Evolutionary conservation across 2,113 vertebrate species (phyloP), one percentile per base, ranked within the genome.

Genomic region (Bathybates hornii): DNA sequence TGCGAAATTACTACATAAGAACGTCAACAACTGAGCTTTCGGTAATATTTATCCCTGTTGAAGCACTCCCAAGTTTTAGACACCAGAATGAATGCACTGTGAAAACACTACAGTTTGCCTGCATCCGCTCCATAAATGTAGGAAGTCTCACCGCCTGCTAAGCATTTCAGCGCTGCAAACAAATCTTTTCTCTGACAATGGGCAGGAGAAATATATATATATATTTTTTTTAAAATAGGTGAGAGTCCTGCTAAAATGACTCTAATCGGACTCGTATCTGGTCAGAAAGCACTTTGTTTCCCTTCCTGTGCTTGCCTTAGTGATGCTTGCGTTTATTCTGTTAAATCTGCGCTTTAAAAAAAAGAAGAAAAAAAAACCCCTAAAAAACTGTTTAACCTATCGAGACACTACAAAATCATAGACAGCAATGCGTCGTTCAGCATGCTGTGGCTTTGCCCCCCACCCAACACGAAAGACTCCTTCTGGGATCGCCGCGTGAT

Each of bases 251-350:
- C 86, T 81, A 86, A 84, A 84, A 82, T 82, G 52, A 90, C 82
- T 84, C 57, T 81, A 85, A 91, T 78, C 53, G 9, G 85, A 86
- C 87, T 84, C 56, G 61, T 90, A 86, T 84, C 82, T 89, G 91
- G 91, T 94, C 94, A 90, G 89, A 83, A 89, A 96, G 94, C 96
- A 95, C 94, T 96, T 96, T 95, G 87, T 93, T 93, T 80, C 88
- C 89, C 84, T 90, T 84, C 76, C 87, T 86, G 87, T 89, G 89
- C 88, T 93, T 71, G 90, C 89, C 84, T 94, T 92, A 86, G 86
- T 84, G 82, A 94, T 87, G 84, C 63, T 88, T 86, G 6, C 21
- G 83, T 88, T 27, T 52, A 56, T 56, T 79, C 52, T 66, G 50
- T 57, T 81, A 85, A 83, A 86, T 83, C 57, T 87, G 80, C 82